Percentiles rank a stretch among this genome's conserved stretches.
Evolutionary conservation across 2,113 vertebrate genomes (phyloP).

Genomic region (Neogobius melanostomus): DNA sequence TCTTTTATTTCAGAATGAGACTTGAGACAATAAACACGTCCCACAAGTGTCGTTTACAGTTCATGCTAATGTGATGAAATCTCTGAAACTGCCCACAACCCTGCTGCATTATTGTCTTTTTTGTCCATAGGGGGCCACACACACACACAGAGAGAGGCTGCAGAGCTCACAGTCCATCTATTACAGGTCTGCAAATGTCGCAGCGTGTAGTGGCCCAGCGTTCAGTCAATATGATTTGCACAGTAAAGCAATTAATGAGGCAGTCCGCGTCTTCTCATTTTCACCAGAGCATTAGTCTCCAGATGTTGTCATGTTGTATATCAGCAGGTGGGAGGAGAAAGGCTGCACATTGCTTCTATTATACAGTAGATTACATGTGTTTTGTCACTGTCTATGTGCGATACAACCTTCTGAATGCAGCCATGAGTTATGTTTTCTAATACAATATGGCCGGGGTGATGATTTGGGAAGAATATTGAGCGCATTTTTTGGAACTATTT

Average conservation of each 20-base stretch:
- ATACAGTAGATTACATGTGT: slow-evolving; percentile 9
- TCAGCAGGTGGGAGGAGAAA: neutral
- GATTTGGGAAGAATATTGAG: too few species aligned
- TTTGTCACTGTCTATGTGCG: neutral
- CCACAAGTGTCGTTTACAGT: neutral
- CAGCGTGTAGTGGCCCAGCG: slow-evolving; percentile 24
- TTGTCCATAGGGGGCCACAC: slow-evolving; percentile 13
- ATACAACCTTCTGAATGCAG: slow-evolving; percentile 22
- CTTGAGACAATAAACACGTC: slow-evolving; percentile 1
- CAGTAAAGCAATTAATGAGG: slow-evolving; percentile 21
- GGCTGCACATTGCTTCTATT: neutral
- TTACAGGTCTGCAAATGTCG: slow-evolving; percentile 40
- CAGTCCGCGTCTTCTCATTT: slow-evolving; percentile 15
- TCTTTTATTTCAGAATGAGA: neutral
- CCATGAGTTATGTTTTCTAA: too few species aligned
- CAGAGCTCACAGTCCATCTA: slow-evolving; percentile 19
- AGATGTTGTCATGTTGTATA: slow-evolving; percentile 9
- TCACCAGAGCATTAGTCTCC: neutral
- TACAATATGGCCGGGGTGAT: too few species aligned
- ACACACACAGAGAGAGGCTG: neutral
- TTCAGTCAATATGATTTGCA: slow-evolving; percentile 38
- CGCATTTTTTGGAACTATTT: too few species aligned
- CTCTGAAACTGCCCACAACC: slow-evolving; percentile 16
- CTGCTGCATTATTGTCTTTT: slow-evolving; percentile 26
- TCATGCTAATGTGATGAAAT: slow-evolving; percentile 14